Percentiles rank a stretch among this genome's conserved stretches.
Evolutionary conservation across 1,140 invertebrate genomes (phyloP).

Genomic region (Trichonephila clavipes): DNA sequence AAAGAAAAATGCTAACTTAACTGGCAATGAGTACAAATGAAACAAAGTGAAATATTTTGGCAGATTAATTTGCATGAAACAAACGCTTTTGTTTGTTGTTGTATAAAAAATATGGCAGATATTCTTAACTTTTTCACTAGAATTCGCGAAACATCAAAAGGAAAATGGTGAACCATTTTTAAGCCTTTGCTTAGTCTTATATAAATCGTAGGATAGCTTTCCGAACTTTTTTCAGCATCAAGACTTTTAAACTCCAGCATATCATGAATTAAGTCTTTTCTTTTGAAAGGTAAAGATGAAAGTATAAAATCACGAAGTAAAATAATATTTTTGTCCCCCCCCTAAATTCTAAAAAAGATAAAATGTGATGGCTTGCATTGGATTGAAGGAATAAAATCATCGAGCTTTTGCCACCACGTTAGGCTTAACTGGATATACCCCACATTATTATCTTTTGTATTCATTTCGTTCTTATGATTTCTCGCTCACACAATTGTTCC

Average conservation of each 20-base stretch:
- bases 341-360: slow-evolving; percentile 52
- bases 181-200: slow-evolving; percentile 4
- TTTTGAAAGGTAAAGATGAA: slow-evolving; percentile 55
- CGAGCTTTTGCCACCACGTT: slow-evolving; percentile 61
- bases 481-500: slow-evolving; percentile 34
- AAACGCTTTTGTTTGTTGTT: no score
- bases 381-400: slow-evolving; percentile 58
- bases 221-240: slow-evolving; percentile 19
- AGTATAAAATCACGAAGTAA: slow-evolving; percentile 49
- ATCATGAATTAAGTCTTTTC: slow-evolving; percentile 59
- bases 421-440: slow-evolving; percentile 44
- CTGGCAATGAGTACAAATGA: no score
- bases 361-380: slow-evolving; percentile 59
- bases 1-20: no score
- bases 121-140: slow-evolving; percentile 10
- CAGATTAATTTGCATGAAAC: no score
- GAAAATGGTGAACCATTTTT: background rate
- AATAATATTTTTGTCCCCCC: background rate
- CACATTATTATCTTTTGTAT: background rate
- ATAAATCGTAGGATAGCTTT: background rate
- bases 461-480: background rate
- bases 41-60: no score
- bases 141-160: background rate
- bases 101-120: slow-evolving; percentile 61
- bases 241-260: slow-evolving; percentile 59